phyloP scores from a whole-genome alignment of 2,888 invertebrate genomes.

The Teinopalpus imperialis region DNA sequence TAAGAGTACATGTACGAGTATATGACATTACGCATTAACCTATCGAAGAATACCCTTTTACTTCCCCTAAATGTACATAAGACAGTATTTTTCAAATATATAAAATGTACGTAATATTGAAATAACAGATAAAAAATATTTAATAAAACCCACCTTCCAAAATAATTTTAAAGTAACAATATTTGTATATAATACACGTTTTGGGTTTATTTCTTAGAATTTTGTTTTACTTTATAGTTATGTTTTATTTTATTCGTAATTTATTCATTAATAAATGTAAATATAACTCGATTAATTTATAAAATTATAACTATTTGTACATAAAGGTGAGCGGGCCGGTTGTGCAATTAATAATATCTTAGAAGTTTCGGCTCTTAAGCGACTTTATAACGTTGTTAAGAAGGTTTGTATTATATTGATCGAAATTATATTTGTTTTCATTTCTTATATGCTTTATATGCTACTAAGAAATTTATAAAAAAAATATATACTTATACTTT shows the following conservation, averaged over 20 bases:
- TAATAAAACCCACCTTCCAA: not conserved
- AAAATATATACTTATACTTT: no score
- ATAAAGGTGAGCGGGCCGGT: conserved; percentile 72
- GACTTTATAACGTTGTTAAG: conserved; percentile 14
- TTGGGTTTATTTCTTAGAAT: not conserved
- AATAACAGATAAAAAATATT: no score
- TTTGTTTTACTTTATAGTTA: not conserved
- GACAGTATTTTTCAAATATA: no score
- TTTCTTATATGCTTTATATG: not conserved
- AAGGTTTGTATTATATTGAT: conserved; percentile 26
- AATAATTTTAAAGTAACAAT: no score
- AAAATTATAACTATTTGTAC: conserved; percentile 47
- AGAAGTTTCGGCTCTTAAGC: conserved; percentile 22
- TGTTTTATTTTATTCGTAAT: conserved; percentile 1
- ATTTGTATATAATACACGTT: no score
- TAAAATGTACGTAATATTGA: no score
- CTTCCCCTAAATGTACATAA: no score
- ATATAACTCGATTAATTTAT: conserved; percentile 37
- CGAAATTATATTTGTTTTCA: conserved; percentile 2
- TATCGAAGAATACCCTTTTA: no score
- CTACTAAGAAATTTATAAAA: no score
- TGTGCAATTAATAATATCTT: conserved; percentile 59
- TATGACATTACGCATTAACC: no score
- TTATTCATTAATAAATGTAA: conserved; percentile 41
- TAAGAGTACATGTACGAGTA: no score